Conservation (phyloP, 2,888 invertebrate species). For the Caenorhabditis wallacei region DNA sequence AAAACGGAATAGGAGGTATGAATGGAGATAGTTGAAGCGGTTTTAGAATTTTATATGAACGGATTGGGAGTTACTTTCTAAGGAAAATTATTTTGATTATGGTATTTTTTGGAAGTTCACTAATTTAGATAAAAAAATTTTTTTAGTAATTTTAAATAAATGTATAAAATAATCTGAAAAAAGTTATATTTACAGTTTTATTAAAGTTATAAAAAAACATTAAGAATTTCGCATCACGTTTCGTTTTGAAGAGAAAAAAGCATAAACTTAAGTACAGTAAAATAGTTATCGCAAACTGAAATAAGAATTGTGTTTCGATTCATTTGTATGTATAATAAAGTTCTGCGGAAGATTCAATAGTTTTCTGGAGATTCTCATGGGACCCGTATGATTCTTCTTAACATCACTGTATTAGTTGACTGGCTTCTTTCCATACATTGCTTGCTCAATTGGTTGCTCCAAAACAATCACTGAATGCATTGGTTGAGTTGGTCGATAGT, state of each 20-base stretch:
- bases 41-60: no score
- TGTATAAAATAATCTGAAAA: no score
- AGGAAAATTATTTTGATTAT: no score
- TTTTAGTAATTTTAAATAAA: no score
- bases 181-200: constrained; percentile 15
- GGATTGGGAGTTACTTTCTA: no score
- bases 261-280: background rate
- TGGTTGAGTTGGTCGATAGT: constrained; percentile 65
- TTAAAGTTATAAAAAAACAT: background rate
- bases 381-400: constrained; percentile 43
- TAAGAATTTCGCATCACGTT: background rate
- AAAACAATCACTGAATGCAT: constrained; percentile 74
- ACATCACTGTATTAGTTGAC: constrained; percentile 31
- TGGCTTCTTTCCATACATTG: constrained; percentile 76
- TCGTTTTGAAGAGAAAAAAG: background rate
- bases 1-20: background rate
- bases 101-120: no score
- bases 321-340: constrained; percentile 4
- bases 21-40: background rate
- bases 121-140: no score
- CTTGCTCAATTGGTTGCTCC: constrained; percentile 76
- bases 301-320: no score
- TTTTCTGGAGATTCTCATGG: constrained; percentile 45
- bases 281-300: background rate
- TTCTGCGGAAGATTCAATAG: background rate